phyloP scores from a whole-genome alignment of 2,113 vertebrate genomes.

The Plestiodon gilberti region DNA sequence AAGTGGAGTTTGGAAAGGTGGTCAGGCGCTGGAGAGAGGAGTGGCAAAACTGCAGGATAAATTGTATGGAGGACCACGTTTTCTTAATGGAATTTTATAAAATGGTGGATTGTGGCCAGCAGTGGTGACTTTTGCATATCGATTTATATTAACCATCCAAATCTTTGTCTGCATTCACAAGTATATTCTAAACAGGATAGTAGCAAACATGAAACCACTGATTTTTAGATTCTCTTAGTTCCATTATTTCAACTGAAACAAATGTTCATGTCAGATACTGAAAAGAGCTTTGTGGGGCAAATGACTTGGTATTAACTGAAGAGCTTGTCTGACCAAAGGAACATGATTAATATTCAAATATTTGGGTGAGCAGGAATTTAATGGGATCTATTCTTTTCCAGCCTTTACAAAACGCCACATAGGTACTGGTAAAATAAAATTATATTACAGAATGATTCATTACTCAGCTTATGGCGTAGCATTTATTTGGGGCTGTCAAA shows the following conservation, averaged over 20 bases:
- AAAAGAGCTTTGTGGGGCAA: background rate
- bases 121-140: background rate
- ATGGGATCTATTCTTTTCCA: slow-evolving; percentile 9
- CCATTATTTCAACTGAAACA: slow-evolving; percentile 40
- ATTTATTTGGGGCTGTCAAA: background rate
- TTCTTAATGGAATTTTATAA: slow-evolving; percentile 4
- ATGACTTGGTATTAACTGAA: slow-evolving; percentile 26
- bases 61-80: slow-evolving; percentile 18
- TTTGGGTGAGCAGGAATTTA: background rate
- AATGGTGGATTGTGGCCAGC: background rate
- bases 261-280: slow-evolving; percentile 29
- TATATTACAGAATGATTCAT: slow-evolving; percentile 20
- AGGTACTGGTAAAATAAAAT: slow-evolving; percentile 34
- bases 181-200: background rate
- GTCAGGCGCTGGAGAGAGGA: background rate
- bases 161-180: background rate
- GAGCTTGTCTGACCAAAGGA: background rate
- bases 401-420: slow-evolving; percentile 24
- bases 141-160: background rate
- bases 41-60: background rate
- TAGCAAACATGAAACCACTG: background rate
- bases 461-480: slow-evolving; percentile 14
- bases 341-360: slow-evolving; percentile 3
- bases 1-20: background rate
- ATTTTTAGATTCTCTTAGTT: slow-evolving; percentile 13